A percentile compares a stretch with the other conserved stretches of the same genome.
phyloP scores from a whole-genome alignment of 2,888 invertebrate species.

The Amiota minor region DNA sequence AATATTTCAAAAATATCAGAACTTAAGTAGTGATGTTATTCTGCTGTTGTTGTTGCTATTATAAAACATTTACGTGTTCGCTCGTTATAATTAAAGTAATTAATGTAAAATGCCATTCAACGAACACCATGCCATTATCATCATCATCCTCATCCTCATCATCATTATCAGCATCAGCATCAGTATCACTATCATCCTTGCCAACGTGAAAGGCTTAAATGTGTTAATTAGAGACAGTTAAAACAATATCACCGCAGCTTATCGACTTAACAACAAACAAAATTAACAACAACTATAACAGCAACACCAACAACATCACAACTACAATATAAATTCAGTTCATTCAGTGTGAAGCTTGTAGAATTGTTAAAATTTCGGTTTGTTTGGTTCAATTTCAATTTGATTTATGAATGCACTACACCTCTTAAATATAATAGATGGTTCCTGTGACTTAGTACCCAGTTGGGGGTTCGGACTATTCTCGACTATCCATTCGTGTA shows the following conservation, averaged over 20 bases:
- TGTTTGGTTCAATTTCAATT: too few species aligned
- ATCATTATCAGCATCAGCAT: too few species aligned
- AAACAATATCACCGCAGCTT: slow-evolving; percentile 18
- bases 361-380: too few species aligned
- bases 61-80: slow-evolving; percentile 41
- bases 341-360: too few species aligned
- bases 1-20: slow-evolving; percentile 14
- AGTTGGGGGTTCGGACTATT: too few species aligned
- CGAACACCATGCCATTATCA: too few species aligned
- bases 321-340: too few species aligned
- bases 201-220: slow-evolving; percentile 11
- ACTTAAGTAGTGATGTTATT: slow-evolving; percentile 27
- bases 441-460: too few species aligned
- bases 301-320: not conserved
- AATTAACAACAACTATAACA: not conserved
- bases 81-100: slow-evolving; percentile 25
- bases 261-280: slow-evolving; percentile 13
- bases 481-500: too few species aligned
- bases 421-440: too few species aligned
- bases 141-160: too few species aligned
- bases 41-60: slow-evolving; percentile 29
- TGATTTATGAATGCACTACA: too few species aligned
- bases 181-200: not conserved
- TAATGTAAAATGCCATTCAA: slow-evolving; percentile 11
- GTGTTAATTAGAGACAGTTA: slow-evolving; percentile 23